These are phyloP conservation scores for Hypanus sabinus DNA, from an alignment of 2,113 vertebrate species.

Conservation along the genomic window DNA sequence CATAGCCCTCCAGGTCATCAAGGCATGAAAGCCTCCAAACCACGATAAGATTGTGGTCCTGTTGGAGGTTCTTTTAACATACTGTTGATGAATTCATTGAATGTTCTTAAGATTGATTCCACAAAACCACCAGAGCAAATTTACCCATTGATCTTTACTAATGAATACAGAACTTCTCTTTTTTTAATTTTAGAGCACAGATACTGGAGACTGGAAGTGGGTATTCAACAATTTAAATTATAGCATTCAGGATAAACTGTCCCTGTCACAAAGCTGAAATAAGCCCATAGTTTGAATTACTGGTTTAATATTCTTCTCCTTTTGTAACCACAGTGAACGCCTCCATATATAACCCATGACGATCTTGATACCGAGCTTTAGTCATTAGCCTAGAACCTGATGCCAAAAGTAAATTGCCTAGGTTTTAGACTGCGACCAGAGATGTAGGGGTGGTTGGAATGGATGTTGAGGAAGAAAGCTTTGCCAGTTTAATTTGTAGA, in stretches of 20 bases:
- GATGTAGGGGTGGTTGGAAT: too few relatives aligned
- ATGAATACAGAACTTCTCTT: background rate
- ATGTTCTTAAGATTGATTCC: background rate
- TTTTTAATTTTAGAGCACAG: background rate
- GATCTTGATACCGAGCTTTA: background rate
- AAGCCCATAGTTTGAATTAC: background rate
- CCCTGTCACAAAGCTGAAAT: background rate
- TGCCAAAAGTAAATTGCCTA: background rate
- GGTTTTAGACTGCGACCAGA: background rate
- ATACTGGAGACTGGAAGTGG: background rate
- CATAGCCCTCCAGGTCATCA: too few relatives aligned
- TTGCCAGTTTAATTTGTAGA: background rate
- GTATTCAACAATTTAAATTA: background rate
- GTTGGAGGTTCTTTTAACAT: background rate
- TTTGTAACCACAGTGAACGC: background rate
- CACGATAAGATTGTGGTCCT: too few relatives aligned
- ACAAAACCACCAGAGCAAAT: background rate
- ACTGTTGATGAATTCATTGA: background rate
- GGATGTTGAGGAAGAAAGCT: too few relatives aligned
- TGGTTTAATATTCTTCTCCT: background rate
- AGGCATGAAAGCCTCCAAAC: too few relatives aligned
- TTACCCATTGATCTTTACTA: background rate
- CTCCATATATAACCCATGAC: background rate
- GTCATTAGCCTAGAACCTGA: background rate
- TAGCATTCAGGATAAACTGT: background rate